These are phyloP conservation scores for Zapornia atra DNA, from an alignment of 2,113 vertebrate species.

Conservation along the genomic window DNA sequence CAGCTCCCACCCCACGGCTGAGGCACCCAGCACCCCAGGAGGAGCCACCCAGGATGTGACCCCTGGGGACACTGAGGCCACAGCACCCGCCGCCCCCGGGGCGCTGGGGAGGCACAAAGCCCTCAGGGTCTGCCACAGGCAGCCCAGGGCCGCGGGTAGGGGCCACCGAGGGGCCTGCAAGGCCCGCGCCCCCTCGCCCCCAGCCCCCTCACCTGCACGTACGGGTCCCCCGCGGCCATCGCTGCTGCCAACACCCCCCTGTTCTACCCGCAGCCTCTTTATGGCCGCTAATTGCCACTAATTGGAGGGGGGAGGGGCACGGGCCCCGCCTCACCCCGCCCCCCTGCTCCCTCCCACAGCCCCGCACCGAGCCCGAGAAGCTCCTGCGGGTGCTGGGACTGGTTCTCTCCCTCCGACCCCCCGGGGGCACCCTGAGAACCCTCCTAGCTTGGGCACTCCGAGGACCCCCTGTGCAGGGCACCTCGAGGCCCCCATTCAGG, in stretches of 20 bases:
- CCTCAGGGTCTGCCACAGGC: neutral
- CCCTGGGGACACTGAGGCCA: neutral
- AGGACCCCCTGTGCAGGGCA: neutral
- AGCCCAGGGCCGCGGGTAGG: accelerated
- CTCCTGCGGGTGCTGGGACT: neutral
- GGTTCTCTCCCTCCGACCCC: neutral
- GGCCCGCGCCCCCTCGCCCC: too few species aligned
- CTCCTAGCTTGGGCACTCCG: too few species aligned
- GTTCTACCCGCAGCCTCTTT: accelerated
- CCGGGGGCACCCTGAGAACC: too few species aligned
- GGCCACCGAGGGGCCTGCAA: too few species aligned
- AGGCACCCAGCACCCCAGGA: neutral
- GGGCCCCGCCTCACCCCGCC: accelerated
- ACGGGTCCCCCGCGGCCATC: neutral
- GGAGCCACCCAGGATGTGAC: neutral
- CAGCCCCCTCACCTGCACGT: neutral
- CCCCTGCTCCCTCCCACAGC: neutral
- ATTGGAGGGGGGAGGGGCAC: neutral
- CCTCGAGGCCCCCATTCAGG: neutral
- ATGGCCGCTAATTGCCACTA: neutral
- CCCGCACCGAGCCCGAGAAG: neutral
- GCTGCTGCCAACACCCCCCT: accelerated
- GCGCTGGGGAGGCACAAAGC: neutral
- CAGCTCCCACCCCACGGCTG: neutral
- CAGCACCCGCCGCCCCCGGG: neutral